Conservation (phyloP, 53 echinoderm and acorn worm species). For the Temnopleurus reevesii region DNA sequence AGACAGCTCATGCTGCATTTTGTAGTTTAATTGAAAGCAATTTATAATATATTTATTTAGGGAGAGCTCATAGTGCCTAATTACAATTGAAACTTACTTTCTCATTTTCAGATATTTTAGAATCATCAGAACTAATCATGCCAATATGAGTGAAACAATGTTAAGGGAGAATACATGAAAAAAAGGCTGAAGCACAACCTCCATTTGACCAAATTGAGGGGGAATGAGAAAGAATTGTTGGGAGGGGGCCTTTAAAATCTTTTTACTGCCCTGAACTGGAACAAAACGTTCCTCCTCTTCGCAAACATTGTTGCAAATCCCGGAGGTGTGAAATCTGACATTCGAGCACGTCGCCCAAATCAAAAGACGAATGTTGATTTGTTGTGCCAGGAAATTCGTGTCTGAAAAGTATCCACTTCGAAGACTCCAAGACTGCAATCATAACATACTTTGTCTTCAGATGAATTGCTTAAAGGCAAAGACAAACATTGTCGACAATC, state of each 20-base stretch:
- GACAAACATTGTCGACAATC: neutral
- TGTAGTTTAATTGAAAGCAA: too few species aligned
- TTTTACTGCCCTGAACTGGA: neutral
- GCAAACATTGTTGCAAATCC: conserved; percentile 20
- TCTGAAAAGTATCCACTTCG: neutral
- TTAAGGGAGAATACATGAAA: neutral
- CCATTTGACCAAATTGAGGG: neutral
- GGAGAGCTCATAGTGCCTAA: too few species aligned
- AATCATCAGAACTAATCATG: too few species aligned
- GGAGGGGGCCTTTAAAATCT: neutral
- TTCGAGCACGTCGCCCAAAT: neutral
- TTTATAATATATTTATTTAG: too few species aligned
- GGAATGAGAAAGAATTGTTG: neutral
- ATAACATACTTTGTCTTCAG: conserved; percentile 29
- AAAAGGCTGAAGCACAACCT: neutral
- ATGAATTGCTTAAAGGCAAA: neutral
- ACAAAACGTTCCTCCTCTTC: neutral
- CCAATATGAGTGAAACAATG: too few species aligned
- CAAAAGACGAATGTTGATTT: conserved; percentile 30
- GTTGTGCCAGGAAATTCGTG: conserved; percentile 18
- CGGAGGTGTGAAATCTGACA: neutral
- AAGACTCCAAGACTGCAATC: conserved; percentile 13
- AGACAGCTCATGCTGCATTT: too few species aligned
- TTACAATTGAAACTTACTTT: too few species aligned
- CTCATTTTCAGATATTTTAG: too few species aligned